phyloP scores from a whole-genome alignment of 2,113 vertebrate genomes.

The Pollimyrus isidori region DNA sequence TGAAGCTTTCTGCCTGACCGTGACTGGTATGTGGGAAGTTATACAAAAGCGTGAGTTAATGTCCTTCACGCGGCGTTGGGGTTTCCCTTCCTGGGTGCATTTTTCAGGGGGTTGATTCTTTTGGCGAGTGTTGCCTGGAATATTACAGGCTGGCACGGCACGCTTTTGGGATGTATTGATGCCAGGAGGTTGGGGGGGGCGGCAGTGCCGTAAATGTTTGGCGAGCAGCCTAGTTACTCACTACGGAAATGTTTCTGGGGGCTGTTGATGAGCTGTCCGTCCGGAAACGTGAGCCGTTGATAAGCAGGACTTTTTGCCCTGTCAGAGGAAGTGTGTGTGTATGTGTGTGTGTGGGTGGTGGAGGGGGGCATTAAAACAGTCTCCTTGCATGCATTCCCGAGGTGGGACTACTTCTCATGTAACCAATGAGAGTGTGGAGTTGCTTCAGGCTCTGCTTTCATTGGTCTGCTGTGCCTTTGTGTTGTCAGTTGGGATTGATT shows the following conservation, averaged over 20 bases:
- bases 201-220: slow-evolving; percentile 16
- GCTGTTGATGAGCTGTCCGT: not conserved
- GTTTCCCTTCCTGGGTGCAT: not conserved
- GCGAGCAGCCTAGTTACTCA: slow-evolving; percentile 1
- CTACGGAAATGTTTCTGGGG: slow-evolving; percentile 17
- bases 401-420: not conserved
- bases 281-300: slow-evolving; percentile 18
- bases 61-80: not conserved
- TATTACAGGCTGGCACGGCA: not conserved
- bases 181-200: not conserved
- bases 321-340: slow-evolving; percentile 12
- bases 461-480: not conserved
- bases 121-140: not conserved
- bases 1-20: not conserved
- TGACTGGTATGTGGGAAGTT: not conserved
- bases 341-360: not conserved
- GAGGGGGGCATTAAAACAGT: not conserved
- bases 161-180: slow-evolving; percentile 13
- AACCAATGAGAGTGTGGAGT: not conserved
- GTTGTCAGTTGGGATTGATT: not conserved
- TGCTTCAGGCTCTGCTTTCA: not conserved
- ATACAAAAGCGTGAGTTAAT: not conserved
- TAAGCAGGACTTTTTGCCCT: slow-evolving; percentile 20
- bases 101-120: not conserved
- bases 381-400: not conserved